Base-by-base conservation (phyloP, 2,797 vertebrate species). In the Todus mexicanus region DNA sequence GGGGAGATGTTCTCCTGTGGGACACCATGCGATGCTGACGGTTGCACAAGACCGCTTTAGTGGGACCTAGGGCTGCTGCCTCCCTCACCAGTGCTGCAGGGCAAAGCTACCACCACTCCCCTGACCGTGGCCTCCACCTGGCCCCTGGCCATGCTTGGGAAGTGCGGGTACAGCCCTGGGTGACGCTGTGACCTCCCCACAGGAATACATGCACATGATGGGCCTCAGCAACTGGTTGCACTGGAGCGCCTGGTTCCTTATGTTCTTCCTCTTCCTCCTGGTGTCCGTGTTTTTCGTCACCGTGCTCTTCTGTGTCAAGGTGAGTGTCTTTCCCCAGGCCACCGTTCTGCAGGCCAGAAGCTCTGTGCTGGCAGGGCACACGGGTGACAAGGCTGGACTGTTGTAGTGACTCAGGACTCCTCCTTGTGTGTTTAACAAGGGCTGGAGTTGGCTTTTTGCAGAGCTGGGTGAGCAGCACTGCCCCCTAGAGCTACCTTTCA, bases 171-270 rank as follows among this genome's bases (percentile, higher is more conserved):
- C 57, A 53, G 71, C 47, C 31, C n/a, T 5, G 27, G 33, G 27
- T 88, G 64, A 93, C 4, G 0, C 29, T 0, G 1, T 93, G 73
- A 69, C 82, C 64, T 94, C 84, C 75, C 71, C 60, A 2, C 97
- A 99, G 99, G 99, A 99, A 91, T 99, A 99, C 97, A 99, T 99
- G 99, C 98, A 98, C 91, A 99, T 99, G 98, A 99, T 99, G 99
- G 99, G 99, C 53, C 98, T 99, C 96, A 99, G 98, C 96, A 99
- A 98, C 98, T 99, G 99, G 99, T 98, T 99, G 65, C 99, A 99
- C 96, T 99, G 99, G 98, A 98, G 96, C 0, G 99, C 99, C 78
- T 99, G 99, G 99, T 99, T 99, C 97, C 98, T 99, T 92, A 98
- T 99, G 97, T 99, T 99, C 97, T 98, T 99, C 96, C 96, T 99